Evolutionary conservation across 2,888 invertebrate species (phyloP).

Genomic region (Mamestra brassicae): DNA sequence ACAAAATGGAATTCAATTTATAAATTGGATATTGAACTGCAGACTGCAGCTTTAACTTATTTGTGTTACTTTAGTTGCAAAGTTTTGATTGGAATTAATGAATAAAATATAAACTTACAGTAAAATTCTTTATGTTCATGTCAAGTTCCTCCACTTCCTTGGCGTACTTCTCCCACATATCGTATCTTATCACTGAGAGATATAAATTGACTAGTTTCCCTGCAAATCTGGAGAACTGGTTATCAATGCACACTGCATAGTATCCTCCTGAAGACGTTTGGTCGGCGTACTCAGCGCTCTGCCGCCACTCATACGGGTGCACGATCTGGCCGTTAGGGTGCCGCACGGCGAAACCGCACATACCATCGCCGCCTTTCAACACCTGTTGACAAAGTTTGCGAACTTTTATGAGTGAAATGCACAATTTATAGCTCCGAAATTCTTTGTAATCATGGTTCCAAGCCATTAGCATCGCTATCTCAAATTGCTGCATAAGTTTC

Average conservation of each 20-base stretch:
- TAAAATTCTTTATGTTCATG: constrained; percentile 97
- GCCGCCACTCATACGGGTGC: constrained; percentile 97
- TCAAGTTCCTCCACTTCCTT: constrained; percentile 97
- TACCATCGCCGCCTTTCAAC: constrained; percentile 97
- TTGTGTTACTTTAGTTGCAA: not conserved
- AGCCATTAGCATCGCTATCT: constrained; percentile 20
- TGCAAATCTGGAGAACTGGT: constrained; percentile 97
- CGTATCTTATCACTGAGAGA: constrained; percentile 97
- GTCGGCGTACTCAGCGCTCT: constrained; percentile 97
- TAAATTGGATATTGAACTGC: not conserved
- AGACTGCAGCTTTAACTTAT: not conserved
- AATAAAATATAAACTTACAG: constrained; percentile 91
- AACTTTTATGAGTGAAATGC: constrained; percentile 43
- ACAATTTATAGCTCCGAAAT: not conserved
- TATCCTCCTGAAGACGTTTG: constrained; percentile 95
- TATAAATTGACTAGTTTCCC: constrained; percentile 97
- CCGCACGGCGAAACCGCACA: constrained; percentile 97
- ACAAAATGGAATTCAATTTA: not conserved
- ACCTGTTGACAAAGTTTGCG: constrained; percentile 91
- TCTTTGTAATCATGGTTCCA: not conserved
- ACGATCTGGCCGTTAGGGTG: constrained; percentile 96
- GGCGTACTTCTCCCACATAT: constrained; percentile 97
- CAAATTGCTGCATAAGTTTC: constrained; percentile 21
- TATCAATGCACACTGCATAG: constrained; percentile 97
- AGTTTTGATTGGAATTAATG: not conserved